Conservation (phyloP, 1,140 invertebrate genomes). For the Asbolus verrucosus region DNA sequence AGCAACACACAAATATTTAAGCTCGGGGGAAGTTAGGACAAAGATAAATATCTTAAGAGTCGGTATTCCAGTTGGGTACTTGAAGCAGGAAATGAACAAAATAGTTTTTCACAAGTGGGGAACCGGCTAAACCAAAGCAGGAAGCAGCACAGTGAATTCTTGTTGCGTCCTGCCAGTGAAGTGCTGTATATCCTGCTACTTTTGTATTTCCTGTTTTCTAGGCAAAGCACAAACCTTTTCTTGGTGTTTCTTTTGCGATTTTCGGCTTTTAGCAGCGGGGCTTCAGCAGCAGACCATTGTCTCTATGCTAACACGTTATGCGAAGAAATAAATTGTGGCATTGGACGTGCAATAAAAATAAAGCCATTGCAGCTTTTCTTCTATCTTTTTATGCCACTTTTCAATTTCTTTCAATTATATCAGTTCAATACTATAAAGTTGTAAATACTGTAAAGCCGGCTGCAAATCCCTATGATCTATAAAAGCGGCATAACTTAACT, state of each 20-base stretch:
- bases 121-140: constrained; percentile 29
- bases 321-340: too few species aligned
- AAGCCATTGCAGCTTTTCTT: too few species aligned
- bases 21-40: neutral
- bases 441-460: too few species aligned
- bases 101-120: constrained; percentile 34
- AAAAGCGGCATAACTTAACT: too few species aligned
- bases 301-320: neutral
- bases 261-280: constrained; percentile 13
- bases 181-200: constrained; percentile 37
- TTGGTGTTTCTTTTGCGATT: constrained; percentile 33
- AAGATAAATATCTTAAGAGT: constrained; percentile 31
- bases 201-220: constrained; percentile 39
- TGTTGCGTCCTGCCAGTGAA: constrained; percentile 34
- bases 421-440: too few species aligned
- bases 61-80: constrained; percentile 29
- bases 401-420: too few species aligned
- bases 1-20: neutral
- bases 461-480: too few species aligned
- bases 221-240: constrained; percentile 19
- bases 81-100: constrained; percentile 37
- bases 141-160: constrained; percentile 33
- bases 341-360: too few species aligned
- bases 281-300: neutral
- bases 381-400: too few species aligned